Conservation (phyloP, 2,797 vertebrate genomes). For the Rhincodon typus region DNA sequence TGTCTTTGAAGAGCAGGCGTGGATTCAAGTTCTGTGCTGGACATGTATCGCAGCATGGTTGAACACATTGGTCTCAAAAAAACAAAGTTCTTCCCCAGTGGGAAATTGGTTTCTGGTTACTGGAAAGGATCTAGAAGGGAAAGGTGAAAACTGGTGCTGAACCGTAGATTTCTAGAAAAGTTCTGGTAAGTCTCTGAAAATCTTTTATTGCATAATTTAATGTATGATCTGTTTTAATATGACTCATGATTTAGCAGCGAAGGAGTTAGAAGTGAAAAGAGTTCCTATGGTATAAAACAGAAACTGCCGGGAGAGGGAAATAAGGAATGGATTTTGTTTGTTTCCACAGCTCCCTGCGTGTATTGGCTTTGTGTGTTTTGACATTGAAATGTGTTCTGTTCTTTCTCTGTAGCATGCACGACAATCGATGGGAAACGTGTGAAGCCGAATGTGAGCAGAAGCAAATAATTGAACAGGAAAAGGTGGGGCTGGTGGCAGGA, state of each 20-base stretch:
- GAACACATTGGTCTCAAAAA: no score
- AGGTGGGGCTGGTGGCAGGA: slow-evolving; percentile 5
- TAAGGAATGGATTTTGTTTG: background rate
- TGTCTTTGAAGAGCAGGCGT: no score
- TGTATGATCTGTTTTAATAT: background rate
- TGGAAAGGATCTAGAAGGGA: no score
- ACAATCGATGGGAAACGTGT: slow-evolving; percentile 76
- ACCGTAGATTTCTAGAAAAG: no score
- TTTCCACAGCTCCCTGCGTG: background rate
- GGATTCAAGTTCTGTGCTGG: no score
- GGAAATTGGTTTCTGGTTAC: no score
- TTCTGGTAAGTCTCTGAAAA: no score
- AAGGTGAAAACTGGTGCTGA: no score
- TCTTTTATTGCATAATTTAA: no score
- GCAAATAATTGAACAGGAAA: slow-evolving; percentile 39
- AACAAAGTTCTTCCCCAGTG: no score
- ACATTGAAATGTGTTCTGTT: background rate
- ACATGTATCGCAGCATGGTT: no score
- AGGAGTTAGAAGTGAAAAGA: background rate
- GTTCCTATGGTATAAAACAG: background rate
- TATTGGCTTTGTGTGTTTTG: background rate
- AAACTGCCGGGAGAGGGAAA: background rate
- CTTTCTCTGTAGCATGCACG: slow-evolving; percentile 67
- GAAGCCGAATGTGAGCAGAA: slow-evolving; percentile 47
- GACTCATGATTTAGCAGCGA: background rate